These are phyloP conservation scores for Hedychridium roseum DNA, from an alignment of 2,888 invertebrate species.

Conservation along the genomic window DNA sequence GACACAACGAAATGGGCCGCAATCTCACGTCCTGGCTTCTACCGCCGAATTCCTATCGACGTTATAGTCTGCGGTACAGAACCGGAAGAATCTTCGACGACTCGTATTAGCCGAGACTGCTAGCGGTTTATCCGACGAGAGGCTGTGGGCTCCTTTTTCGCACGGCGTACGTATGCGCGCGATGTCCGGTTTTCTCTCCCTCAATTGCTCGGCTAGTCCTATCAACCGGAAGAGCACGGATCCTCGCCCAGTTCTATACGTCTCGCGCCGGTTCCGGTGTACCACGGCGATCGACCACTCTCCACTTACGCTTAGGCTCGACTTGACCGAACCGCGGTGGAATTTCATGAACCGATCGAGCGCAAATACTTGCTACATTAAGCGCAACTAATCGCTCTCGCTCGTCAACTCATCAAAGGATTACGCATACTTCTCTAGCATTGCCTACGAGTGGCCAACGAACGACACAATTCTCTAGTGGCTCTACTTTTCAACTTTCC, in stretches of 20 bases:
- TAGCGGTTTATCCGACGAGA: slow-evolving; percentile 31
- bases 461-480: no score
- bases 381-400: no score
- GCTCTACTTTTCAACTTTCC: no score
- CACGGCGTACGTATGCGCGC: slow-evolving; percentile 17
- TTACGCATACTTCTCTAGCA: no score
- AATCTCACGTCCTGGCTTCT: slow-evolving; percentile 31
- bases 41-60: slow-evolving; percentile 23
- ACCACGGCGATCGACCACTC: no score
- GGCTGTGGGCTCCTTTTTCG: slow-evolving; percentile 25
- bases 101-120: slow-evolving; percentile 29
- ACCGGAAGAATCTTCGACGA: slow-evolving; percentile 29
- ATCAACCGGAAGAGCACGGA: no score
- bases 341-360: no score
- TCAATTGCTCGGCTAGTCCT: not conserved
- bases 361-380: no score
- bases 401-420: no score
- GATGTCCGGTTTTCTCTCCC: slow-evolving; percentile 11
- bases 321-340: not conserved
- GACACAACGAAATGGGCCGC: slow-evolving; percentile 28
- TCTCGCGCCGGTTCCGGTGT: no score
- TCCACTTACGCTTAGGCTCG: slow-evolving; percentile 1
- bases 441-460: no score
- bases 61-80: slow-evolving; percentile 26
- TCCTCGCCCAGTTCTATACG: no score